Conservation (phyloP, 2,888 invertebrate genomes). For the Metallyticus violacea region DNA sequence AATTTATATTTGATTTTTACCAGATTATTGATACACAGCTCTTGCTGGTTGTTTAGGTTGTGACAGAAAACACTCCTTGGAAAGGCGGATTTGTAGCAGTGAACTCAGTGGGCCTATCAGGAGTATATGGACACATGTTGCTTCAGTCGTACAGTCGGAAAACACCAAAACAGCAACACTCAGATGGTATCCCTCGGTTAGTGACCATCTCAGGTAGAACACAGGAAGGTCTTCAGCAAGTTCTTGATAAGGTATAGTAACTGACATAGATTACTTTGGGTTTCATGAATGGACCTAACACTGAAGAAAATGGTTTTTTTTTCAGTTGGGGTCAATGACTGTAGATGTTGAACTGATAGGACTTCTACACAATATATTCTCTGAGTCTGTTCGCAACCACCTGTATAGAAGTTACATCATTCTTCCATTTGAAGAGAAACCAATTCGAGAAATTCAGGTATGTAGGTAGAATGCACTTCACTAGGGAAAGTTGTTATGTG, state of each 20-base stretch:
- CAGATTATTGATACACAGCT: no score
- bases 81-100: conserved; percentile 51
- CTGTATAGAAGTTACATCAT: conserved; percentile 52
- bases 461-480: no score
- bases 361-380: conserved; percentile 39
- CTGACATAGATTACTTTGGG: neutral
- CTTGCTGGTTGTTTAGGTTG: conserved; percentile 36
- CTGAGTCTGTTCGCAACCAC: conserved; percentile 42
- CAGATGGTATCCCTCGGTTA: conserved; percentile 41
- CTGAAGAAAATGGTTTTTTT: neutral
- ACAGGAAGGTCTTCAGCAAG: conserved; percentile 44
- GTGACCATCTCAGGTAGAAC: conserved; percentile 50
- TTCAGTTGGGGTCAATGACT: conserved; percentile 24
- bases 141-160: conserved; percentile 39
- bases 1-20: no score
- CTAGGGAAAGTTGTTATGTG: no score
- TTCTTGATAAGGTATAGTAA: conserved; percentile 37
- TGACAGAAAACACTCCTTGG: conserved; percentile 49
- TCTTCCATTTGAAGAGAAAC: neutral
- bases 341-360: conserved; percentile 30
- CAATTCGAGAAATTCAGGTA: conserved; percentile 7
- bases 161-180: neutral
- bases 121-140: conserved; percentile 48
- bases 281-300: neutral
- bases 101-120: conserved; percentile 58